Percentiles rank a stretch among this genome's conserved stretches.
Conservation (phyloP, 2,888 invertebrate species). For the Idaea straminata region DNA sequence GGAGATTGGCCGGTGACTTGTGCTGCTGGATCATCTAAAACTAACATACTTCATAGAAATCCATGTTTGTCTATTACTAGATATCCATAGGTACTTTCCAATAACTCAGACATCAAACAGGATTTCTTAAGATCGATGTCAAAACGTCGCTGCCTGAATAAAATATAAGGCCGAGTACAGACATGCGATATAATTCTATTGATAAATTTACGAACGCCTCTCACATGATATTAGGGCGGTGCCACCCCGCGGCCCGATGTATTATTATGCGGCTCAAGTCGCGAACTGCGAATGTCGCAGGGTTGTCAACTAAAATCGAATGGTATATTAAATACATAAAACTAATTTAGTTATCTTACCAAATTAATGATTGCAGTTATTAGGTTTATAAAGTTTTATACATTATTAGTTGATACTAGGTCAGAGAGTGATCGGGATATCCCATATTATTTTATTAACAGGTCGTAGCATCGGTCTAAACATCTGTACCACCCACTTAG, state of each 20-base stretch:
- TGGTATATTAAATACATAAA: neutral
- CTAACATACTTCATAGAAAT: too few species aligned
- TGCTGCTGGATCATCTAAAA: too few species aligned
- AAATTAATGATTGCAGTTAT: too few species aligned
- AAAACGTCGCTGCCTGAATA: constrained; percentile 62
- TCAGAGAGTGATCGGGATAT: too few species aligned
- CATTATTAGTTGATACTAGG: too few species aligned
- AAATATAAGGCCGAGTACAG: constrained; percentile 62
- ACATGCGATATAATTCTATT: constrained; percentile 69
- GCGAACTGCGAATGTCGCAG: constrained; percentile 54
- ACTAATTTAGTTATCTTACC: too few species aligned
- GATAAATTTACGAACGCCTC: constrained; percentile 74
- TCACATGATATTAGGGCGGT: constrained; percentile 73
- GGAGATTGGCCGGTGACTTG: too few species aligned
- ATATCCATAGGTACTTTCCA: neutral
- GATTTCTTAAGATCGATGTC: constrained; percentile 56
- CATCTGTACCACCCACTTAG: too few species aligned
- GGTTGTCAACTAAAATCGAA: constrained; percentile 41
- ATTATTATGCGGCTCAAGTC: constrained; percentile 77
- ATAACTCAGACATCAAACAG: constrained; percentile 8
- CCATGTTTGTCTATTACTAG: too few species aligned
- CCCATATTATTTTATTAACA: too few species aligned
- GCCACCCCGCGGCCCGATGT: constrained; percentile 62
- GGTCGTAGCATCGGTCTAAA: too few species aligned
- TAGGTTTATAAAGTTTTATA: too few species aligned